Percentiles rank a stretch among this genome's conserved stretches.
Evolutionary conservation across 2,797 vertebrate species (phyloP).

Genomic region (Propithecus perrieri): DNA sequence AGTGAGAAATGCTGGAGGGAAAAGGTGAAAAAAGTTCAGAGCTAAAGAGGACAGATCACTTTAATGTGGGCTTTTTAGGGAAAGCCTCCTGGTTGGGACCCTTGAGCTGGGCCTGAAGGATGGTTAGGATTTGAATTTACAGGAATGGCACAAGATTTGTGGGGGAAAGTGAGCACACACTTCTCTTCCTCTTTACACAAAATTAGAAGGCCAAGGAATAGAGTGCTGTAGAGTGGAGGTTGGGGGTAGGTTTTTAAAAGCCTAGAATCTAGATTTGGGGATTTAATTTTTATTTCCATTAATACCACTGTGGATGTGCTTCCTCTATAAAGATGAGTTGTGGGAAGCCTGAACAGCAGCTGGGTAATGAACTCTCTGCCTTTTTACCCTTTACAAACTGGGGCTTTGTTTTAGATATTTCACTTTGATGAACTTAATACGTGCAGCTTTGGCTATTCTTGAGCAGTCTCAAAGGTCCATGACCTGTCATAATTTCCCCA

Average conservation of each 20-base stretch:
- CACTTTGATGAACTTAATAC: not conserved
- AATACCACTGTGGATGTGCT: not conserved
- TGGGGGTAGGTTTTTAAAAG: not conserved
- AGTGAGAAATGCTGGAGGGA: not conserved
- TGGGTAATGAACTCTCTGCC: not conserved
- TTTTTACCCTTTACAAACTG: not conserved
- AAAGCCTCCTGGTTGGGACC: not conserved
- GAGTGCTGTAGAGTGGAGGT: not conserved
- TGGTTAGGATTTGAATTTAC: slow-evolving; percentile 9
- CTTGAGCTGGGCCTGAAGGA: not conserved
- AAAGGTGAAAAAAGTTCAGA: not conserved
- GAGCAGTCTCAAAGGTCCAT: not conserved
- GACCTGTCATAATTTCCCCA: not conserved
- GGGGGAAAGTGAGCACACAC: not conserved
- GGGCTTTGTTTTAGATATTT: slow-evolving; percentile 47
- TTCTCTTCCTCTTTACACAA: slow-evolving; percentile 7
- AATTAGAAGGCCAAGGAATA: not conserved
- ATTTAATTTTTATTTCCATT: slow-evolving; percentile 36
- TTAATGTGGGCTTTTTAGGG: slow-evolving; percentile 20
- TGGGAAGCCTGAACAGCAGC: not conserved
- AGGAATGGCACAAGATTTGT: not conserved
- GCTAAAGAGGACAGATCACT: not conserved
- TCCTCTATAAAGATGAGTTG: slow-evolving; percentile 22
- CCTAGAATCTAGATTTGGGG: not conserved
- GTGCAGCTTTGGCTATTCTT: not conserved